Evolutionary conservation across 1,140 invertebrate species (phyloP).

Genomic region (Danaus plexippus): DNA sequence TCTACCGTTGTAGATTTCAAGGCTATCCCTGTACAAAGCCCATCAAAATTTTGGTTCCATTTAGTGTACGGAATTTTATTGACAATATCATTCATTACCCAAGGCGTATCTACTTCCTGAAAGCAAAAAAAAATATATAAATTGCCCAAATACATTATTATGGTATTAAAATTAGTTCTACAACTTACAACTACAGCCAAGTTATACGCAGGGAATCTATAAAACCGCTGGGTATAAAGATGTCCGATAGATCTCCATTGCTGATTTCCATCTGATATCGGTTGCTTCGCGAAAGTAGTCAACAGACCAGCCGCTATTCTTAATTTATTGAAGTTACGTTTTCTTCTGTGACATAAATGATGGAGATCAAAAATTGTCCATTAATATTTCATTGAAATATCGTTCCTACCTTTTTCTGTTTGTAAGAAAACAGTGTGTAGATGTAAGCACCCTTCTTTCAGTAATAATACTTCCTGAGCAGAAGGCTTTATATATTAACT

Average conservation of each 20-base stretch:
- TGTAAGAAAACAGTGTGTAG: slow-evolving; percentile 41
- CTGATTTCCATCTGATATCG: slow-evolving; percentile 14
- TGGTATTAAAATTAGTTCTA: too few species aligned
- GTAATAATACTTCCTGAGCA: slow-evolving; percentile 45
- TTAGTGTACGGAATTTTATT: slow-evolving; percentile 39
- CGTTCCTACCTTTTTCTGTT: slow-evolving; percentile 40
- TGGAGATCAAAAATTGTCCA: not conserved
- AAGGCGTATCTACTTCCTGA: slow-evolving; percentile 28
- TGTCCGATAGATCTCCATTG: slow-evolving; percentile 36
- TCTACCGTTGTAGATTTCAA: slow-evolving; percentile 33
- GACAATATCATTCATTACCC: slow-evolving; percentile 36
- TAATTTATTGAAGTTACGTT: slow-evolving; percentile 16
- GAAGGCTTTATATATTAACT: slow-evolving; percentile 30
- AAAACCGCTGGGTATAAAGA: slow-evolving; percentile 37
- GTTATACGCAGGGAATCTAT: slow-evolving; percentile 39
- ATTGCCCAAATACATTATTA: slow-evolving; percentile 8
- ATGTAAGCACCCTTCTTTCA: slow-evolving; percentile 30
- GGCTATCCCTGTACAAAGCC: slow-evolving; percentile 31
- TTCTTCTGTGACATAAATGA: slow-evolving; percentile 19
- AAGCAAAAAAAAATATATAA: slow-evolving; percentile 9
- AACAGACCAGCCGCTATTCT: slow-evolving; percentile 33
- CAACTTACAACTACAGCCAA: slow-evolving; percentile 38
- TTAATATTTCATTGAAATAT: not conserved
- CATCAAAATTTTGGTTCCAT: slow-evolving; percentile 38
- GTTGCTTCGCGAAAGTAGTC: slow-evolving; percentile 16